A percentile compares a stretch with the other conserved stretches of the same genome.
These are phyloP conservation scores for Hyposoter dolosus DNA, from an alignment of 2,888 invertebrate species.

Conservation along the genomic window DNA sequence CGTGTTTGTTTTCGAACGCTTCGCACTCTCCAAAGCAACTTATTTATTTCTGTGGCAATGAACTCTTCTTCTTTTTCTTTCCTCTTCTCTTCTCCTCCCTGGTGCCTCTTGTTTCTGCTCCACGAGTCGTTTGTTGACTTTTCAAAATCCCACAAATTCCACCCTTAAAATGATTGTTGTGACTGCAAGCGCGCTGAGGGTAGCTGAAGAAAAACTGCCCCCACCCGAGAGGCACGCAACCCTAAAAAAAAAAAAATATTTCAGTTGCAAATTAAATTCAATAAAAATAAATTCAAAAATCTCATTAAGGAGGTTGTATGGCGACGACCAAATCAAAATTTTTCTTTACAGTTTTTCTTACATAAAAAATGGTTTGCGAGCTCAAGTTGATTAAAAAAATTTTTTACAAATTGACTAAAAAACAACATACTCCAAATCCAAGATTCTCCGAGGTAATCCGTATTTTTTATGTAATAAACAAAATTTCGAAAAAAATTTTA, in stretches of 20 bases:
- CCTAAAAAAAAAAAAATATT: conserved; percentile 39
- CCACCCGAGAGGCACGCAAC: conserved; percentile 62
- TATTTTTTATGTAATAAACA: no score
- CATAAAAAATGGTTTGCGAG: no score
- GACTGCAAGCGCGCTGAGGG: conserved; percentile 56
- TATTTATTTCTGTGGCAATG: conserved; percentile 55
- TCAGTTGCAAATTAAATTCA: not conserved
- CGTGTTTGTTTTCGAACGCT: conserved; percentile 35
- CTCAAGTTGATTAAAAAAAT: no score
- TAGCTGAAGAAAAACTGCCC: conserved; percentile 50
- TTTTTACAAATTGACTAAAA: no score
- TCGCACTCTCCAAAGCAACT: conserved; percentile 10
- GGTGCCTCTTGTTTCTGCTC: not conserved
- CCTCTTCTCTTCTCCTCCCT: not conserved
- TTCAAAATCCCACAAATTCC: not conserved
- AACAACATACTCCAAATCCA: no score
- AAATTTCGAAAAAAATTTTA: no score
- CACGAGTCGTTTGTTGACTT: conserved; percentile 12
- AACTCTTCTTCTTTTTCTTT: conserved; percentile 15
- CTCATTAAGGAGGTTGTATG: no score
- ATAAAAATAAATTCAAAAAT: no score
- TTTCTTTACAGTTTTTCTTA: no score
- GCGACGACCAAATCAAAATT: no score
- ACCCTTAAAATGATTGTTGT: not conserved
- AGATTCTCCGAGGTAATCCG: no score